These are phyloP conservation scores for Apostichopus parvimensis DNA, from an alignment of 35 echinoderm and acorn worm species.

Conservation along the genomic window DNA sequence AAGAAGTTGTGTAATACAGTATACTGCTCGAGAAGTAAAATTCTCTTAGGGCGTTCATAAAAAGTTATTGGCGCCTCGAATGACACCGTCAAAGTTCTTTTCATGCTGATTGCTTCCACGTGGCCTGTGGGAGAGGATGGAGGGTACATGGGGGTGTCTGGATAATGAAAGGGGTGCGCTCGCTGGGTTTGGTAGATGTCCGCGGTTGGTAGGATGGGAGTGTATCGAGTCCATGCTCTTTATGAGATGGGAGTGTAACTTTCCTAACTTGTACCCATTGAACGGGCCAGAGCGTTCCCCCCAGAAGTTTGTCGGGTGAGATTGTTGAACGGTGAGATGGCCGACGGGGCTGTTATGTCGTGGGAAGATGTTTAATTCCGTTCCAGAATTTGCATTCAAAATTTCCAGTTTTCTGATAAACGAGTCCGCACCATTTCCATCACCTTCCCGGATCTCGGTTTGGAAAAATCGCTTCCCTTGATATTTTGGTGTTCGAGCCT, in stretches of 20 bases:
- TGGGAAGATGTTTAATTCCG: not conserved
- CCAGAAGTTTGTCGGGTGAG: not conserved
- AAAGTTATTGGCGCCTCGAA: not conserved
- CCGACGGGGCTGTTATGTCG: not conserved
- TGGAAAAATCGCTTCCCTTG: slow-evolving; percentile 8
- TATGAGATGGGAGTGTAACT: not conserved
- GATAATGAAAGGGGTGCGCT: not conserved
- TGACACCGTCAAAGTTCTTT: not conserved
- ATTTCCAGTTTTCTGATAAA: not conserved
- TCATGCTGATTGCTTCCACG: not conserved
- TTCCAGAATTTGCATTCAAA: not conserved
- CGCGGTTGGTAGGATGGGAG: not conserved
- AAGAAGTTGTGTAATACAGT: not conserved
- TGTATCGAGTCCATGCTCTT: slow-evolving; percentile 3
- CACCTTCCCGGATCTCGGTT: not conserved
- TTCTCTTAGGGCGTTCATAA: not conserved
- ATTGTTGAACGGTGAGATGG: not conserved
- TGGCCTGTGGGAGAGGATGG: not conserved
- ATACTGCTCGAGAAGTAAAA: not conserved
- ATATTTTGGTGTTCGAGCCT: not conserved
- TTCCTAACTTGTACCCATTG: not conserved
- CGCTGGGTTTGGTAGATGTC: not conserved
- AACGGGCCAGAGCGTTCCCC: not conserved
- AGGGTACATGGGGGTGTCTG: not conserved
- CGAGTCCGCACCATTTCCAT: not conserved